These are phyloP conservation scores for Pachypeltis micranthus DNA, from an alignment of 1,140 invertebrate genomes.

Conservation along the genomic window DNA sequence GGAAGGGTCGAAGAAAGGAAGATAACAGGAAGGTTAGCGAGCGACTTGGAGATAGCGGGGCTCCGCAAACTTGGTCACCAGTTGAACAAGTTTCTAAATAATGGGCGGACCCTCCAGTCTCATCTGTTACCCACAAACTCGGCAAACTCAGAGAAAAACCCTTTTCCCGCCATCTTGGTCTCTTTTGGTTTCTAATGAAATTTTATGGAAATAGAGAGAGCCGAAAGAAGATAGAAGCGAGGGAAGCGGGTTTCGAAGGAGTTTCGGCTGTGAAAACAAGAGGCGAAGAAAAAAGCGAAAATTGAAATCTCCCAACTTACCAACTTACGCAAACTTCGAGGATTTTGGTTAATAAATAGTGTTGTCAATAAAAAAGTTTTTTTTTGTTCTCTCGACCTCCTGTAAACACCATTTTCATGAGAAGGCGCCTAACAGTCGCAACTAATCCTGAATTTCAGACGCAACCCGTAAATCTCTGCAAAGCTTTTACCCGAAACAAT, in stretches of 20 bases:
- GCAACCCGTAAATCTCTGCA: too few relatives aligned
- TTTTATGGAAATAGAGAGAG: not conserved
- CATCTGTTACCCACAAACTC: not conserved
- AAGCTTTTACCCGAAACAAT: too few relatives aligned
- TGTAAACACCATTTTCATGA: too few relatives aligned
- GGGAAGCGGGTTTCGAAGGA: not conserved
- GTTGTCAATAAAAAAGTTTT: too few relatives aligned
- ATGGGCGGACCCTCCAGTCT: not conserved
- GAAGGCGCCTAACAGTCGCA: too few relatives aligned
- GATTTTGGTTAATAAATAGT: too few relatives aligned
- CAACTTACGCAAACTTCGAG: too few relatives aligned
- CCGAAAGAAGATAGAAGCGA: not conserved
- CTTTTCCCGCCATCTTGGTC: not conserved
- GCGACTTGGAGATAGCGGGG: too few relatives aligned
- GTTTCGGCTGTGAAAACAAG: not conserved
- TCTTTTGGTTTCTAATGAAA: not conserved
- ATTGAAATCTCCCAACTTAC: not conserved
- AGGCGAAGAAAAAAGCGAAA: not conserved
- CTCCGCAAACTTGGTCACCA: not conserved
- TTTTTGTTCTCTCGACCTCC: too few relatives aligned
- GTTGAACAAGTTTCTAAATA: not conserved
- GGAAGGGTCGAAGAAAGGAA: not conserved
- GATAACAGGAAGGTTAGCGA: not conserved
- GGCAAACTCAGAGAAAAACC: not conserved
- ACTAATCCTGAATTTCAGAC: too few relatives aligned